Conservation (phyloP, 2,797 vertebrate genomes). For the Tapirus indicus region DNA sequence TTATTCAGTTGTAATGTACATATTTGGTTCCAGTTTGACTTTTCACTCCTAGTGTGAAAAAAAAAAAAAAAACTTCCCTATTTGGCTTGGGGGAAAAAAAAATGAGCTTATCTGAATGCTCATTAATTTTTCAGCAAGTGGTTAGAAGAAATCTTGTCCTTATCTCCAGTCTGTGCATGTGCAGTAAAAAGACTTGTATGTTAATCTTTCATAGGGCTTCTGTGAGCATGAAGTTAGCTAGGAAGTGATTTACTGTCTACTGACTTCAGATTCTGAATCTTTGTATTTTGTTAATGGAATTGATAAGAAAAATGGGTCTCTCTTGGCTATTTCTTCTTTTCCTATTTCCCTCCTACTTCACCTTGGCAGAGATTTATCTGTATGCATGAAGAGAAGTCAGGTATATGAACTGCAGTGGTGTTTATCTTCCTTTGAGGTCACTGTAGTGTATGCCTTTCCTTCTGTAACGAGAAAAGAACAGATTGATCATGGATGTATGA, state of each 20-base stretch:
- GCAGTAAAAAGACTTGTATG: neutral
- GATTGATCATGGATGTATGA: neutral
- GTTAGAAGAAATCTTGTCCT: neutral
- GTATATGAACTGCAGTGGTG: neutral
- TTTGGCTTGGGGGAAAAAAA: neutral
- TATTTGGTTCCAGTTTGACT: neutral
- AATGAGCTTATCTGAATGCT: neutral
- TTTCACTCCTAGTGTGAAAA: neutral
- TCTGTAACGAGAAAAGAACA: neutral
- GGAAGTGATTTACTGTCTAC: slow-evolving; percentile 55
- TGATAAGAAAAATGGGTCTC: slow-evolving; percentile 66
- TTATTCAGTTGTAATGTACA: neutral
- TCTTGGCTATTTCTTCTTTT: neutral
- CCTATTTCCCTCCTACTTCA: slow-evolving; percentile 37
- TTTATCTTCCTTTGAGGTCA: slow-evolving; percentile 44
- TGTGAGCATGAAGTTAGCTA: neutral
- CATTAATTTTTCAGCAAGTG: slow-evolving; percentile 59
- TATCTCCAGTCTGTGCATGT: neutral
- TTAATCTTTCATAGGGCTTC: slow-evolving; percentile 45
- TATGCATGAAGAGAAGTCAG: neutral
- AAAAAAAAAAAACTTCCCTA: slow-evolving; percentile 36
- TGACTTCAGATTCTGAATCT: slow-evolving; percentile 59
- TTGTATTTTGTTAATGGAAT: slow-evolving; percentile 70
- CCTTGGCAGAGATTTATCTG: slow-evolving; percentile 68
- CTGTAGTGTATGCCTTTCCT: neutral